Evolutionary conservation across 1,140 invertebrate species (phyloP).

Genomic region (Alviniconcha marisindica): DNA sequence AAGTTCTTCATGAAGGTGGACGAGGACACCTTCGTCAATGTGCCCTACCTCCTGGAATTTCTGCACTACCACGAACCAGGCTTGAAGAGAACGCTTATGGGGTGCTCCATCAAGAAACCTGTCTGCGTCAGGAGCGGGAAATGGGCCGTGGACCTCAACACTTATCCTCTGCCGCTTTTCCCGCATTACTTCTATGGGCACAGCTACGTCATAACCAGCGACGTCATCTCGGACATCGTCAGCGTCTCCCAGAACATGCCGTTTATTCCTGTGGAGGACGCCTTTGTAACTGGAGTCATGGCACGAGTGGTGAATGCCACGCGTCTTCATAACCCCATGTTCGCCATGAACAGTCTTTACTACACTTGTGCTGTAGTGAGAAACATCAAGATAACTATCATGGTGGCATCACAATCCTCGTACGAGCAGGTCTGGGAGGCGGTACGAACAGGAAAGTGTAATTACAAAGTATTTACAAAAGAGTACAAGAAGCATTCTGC

Average conservation of each 20-base stretch:
- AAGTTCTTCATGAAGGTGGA: conserved; percentile 91
- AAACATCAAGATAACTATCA: not conserved
- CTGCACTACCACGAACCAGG: conserved; percentile 25
- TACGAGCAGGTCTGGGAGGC: not conserved
- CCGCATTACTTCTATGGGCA: conserved; percentile 67
- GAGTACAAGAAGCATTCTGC: too few species aligned
- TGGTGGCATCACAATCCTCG: not conserved
- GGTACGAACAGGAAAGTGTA: not conserved
- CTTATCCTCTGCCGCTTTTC: conserved; percentile 46
- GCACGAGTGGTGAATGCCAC: conserved; percentile 54
- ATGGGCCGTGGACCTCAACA: conserved; percentile 28
- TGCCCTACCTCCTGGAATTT: conserved; percentile 75
- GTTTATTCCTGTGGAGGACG: conserved; percentile 74
- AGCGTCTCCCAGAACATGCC: conserved; percentile 59
- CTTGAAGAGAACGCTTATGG: not conserved
- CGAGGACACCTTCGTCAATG: conserved; percentile 89
- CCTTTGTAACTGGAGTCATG: conserved; percentile 76
- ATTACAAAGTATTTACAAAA: too few species aligned
- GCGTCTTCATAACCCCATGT: conserved; percentile 18
- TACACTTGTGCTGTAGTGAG: not conserved
- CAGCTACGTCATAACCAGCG: conserved; percentile 67
- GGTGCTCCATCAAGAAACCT: not conserved
- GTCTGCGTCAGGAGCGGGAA: conserved; percentile 20
- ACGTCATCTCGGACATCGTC: conserved; percentile 53
- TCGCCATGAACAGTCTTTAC: not conserved